Evolutionary conservation across 2,113 vertebrate species (phyloP).

Genomic region (Phylloscopus whistleri): DNA sequence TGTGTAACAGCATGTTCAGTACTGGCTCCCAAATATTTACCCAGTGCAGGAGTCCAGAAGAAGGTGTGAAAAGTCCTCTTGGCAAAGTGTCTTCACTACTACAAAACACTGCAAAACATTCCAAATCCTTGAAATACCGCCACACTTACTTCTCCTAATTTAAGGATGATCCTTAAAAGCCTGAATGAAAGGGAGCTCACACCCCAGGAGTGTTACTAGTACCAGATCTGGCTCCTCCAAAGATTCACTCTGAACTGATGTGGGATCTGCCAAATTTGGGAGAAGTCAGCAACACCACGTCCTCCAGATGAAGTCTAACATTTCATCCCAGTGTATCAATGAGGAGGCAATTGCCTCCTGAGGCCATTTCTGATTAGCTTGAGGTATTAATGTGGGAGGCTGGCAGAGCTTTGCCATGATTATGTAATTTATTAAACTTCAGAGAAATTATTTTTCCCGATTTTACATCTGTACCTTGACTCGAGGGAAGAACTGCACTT

Average conservation of each 20-base stretch:
- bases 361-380: not conserved
- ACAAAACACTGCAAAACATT: not conserved
- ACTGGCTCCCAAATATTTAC: slow-evolving; percentile 3
- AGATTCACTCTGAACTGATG: not conserved
- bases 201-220: not conserved
- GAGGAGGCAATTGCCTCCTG: not conserved
- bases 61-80: slow-evolving; percentile 21
- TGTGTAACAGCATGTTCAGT: slow-evolving; percentile 14
- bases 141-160: not conserved
- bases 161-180: not conserved
- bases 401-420: not conserved
- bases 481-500: not conserved
- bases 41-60: not conserved
- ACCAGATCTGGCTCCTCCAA: not conserved
- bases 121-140: not conserved
- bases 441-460: slow-evolving; percentile 29
- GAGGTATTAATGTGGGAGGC: not conserved
- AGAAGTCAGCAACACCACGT: not conserved
- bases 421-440: slow-evolving; percentile 44
- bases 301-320: not conserved
- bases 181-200: not conserved
- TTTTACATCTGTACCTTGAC: slow-evolving; percentile 36
- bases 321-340: not conserved
- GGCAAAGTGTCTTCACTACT: not conserved
- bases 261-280: not conserved